A percentile compares a stretch with the other conserved stretches of the same genome.
These are phyloP conservation scores for Dicerorhinus sumatrensis DNA, from an alignment of 2,113 vertebrate genomes.

Conservation along the genomic window DNA sequence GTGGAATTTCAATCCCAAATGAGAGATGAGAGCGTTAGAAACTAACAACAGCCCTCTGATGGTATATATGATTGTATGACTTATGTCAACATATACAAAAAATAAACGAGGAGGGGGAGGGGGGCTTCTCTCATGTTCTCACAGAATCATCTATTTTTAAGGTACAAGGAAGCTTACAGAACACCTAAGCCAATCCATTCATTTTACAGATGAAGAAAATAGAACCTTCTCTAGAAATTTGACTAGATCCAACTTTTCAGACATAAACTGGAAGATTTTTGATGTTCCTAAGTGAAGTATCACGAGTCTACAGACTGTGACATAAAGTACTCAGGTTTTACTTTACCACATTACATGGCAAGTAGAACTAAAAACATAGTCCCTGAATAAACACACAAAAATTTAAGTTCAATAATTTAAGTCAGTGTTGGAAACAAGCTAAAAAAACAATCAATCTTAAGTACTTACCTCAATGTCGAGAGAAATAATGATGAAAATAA, in stretches of 20 bases:
- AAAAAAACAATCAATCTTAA: background rate
- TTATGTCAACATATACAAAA: background rate
- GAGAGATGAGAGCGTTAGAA: background rate
- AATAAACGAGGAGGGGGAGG: background rate
- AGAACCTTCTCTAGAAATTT: background rate
- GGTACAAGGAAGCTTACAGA: background rate
- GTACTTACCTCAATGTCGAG: background rate
- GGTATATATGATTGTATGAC: background rate
- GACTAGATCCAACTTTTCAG: background rate
- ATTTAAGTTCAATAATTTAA: slow-evolving; percentile 34
- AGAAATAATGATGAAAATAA: slow-evolving; percentile 23
- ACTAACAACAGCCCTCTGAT: background rate
- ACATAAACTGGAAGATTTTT: background rate
- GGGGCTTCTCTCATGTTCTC: background rate
- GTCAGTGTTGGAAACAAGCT: background rate
- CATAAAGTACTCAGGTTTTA: background rate
- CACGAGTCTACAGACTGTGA: background rate
- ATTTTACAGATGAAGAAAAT: background rate
- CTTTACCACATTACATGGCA: background rate
- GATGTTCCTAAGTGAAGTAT: background rate
- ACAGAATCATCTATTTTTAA: slow-evolving; percentile 26
- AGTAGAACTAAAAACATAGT: background rate
- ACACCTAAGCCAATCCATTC: background rate
- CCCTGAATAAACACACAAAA: slow-evolving; percentile 12
- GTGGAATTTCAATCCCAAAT: background rate